Percentiles rank a stretch among this genome's conserved stretches.
These are phyloP conservation scores for Conistra vaccinii DNA, from an alignment of 2,888 invertebrate species.

Conservation along the genomic window DNA sequence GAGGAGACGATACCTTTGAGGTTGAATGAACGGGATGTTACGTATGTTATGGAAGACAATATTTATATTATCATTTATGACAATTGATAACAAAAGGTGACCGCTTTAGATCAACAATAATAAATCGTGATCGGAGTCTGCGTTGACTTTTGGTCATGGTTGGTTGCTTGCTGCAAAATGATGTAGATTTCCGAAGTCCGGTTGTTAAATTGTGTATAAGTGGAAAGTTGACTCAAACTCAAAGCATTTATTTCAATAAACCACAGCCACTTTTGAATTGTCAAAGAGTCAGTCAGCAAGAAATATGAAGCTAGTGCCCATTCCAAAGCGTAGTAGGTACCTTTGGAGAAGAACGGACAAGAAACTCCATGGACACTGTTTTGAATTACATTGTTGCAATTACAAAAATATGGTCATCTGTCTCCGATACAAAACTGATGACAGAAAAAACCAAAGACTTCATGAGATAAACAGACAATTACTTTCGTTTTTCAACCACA, in stretches of 20 bases:
- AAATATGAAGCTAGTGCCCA: not conserved
- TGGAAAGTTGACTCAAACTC: not conserved
- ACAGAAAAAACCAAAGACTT: not conserved
- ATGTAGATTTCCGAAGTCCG: constrained; percentile 9
- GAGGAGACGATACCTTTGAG: constrained; percentile 22
- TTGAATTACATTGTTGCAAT: no score
- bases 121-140: constrained; percentile 17
- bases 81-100: constrained; percentile 32
- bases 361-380: no score
- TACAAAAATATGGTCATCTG: no score
- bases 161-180: not conserved
- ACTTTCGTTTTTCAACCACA: not conserved
- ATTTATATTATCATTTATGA: constrained; percentile 33
- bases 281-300: not conserved
- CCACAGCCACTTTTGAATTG: no score
- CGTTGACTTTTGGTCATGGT: constrained; percentile 6
- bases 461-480: constrained; percentile 9
- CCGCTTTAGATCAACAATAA: constrained; percentile 25
- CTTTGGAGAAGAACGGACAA: no score
- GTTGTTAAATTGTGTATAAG: not conserved
- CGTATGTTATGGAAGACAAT: constrained; percentile 21
- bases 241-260: no score
- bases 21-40: constrained; percentile 53
- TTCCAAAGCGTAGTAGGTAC: no score
- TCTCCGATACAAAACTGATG: not conserved